Base-by-base conservation (phyloP, 2,113 vertebrate genomes). In the Montifringilla adamsi region DNA sequence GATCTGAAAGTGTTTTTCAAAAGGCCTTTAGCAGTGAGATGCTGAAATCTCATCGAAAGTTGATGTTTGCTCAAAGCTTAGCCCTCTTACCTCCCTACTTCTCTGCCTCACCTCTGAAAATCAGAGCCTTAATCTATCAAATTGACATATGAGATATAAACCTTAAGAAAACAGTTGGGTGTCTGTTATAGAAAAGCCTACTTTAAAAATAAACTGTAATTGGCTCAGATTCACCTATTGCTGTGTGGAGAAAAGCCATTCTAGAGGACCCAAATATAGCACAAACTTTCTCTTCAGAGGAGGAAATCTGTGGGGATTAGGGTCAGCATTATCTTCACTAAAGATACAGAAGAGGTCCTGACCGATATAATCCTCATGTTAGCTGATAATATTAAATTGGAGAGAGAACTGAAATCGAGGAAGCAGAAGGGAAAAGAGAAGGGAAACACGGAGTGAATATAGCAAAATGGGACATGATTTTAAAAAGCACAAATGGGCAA, bases 151-250 rank as follows among this genome's bases (percentile, higher is more conserved):
- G 41, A 56, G 63, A 72, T 41, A 78, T 33, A 80, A 88, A 84
- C 33, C 52, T 78, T 68, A 41, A 70, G 81, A 83, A 94, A 95
- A 84, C 39, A 72, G 20, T 72, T 64, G 52, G 49, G 67, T 90
- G 26, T 46, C 82, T 93, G 17, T 44, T 56, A 82, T 8, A 89
- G 56, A 58, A 87, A 96, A 92, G 15, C 44, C 64, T 81, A 10
- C 79, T 91, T 93, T 87, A 43, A 59, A 90, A 94, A 82, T 78
- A 67, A 92, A 66, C 60, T 69, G 77, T 41, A 88, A 86, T 67
- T 92, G 68, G 35, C 60, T 95, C n/a, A 0, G 47, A 60, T 94
- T 96, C 79, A 88, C 31, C 41, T 44, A 27, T 44, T 89, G 47
- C 55, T 70, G 47, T 1, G 3, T 6, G 4, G 60, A 89, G 68